Evolutionary conservation across 2,888 invertebrate species (phyloP), one percentile per base, ranked within the genome.

Genomic region (Barypeithes pellucidus): DNA sequence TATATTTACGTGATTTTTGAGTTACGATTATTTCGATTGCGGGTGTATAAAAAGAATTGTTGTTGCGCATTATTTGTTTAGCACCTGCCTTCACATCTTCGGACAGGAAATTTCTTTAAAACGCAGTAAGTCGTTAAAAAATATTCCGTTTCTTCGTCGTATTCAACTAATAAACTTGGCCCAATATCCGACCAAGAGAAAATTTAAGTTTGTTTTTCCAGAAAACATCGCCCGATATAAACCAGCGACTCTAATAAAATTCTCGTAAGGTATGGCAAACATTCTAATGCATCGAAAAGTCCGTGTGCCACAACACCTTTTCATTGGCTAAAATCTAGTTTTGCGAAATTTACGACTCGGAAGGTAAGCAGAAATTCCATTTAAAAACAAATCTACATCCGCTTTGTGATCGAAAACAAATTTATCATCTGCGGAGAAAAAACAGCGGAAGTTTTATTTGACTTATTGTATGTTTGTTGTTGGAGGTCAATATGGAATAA

Each of bases 301-400:
- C 66, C 60, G 41, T 18, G 50, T 60, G 45, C 71, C 60, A 60
- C 70, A 71, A 71, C 70, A 71, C 70, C 70, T 71, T 71, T 71
- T 71, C 70, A 71, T 59, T 71, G 61, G 61, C 71, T 65, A 29
- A 62, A 71, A 66, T 71, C 65, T 66, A 65, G 60, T 71, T 66
- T 59, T 60, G 3, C 5, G 39, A 66, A 71, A 60, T 71, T 71
- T 71, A 71, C 60, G 71, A 60, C 36, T 33, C 41, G 63, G 47
- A 63, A 63, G 33, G 67, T 67, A 67, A 67, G 62, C 62, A 59
- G 33, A 65, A 65, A 69, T 65, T 54, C 65, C 73, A 69, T 73
- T 73, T 73, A 65, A 73, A n/a, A 73, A 73, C 65, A 69, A 73
- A 73, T 73, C 65, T 73, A 69, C 68, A 59, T 73, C 63, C 29